These are phyloP conservation scores for Troides oblongomaculatus DNA, from an alignment of 2,888 invertebrate genomes.

Conservation along the genomic window DNA sequence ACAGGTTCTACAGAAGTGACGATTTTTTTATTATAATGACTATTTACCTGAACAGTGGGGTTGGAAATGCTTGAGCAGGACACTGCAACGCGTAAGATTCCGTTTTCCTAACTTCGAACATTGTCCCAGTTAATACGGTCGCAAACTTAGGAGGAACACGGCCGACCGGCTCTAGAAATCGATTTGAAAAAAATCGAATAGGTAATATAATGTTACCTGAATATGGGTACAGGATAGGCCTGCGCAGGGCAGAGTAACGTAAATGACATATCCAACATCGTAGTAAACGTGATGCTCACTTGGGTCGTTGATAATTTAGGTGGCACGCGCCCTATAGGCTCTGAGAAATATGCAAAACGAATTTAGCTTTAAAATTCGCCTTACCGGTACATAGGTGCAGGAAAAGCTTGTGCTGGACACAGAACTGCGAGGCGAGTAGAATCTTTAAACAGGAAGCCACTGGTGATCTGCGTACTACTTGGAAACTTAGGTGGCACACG, in stretches of 20 bases:
- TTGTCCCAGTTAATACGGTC: slow-evolving; percentile 71
- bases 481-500: slow-evolving; percentile 83
- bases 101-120: slow-evolving; percentile 77
- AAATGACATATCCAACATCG: slow-evolving; percentile 66
- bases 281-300: slow-evolving; percentile 81
- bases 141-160: slow-evolving; percentile 80
- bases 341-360: slow-evolving; percentile 50
- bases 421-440: slow-evolving; percentile 79
- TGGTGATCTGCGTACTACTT: slow-evolving; percentile 77
- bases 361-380: slow-evolving; percentile 46
- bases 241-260: slow-evolving; percentile 87
- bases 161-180: slow-evolving; percentile 48
- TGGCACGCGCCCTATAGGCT: slow-evolving; percentile 70
- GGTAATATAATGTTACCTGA: slow-evolving; percentile 59
- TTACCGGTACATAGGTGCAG: slow-evolving; percentile 86
- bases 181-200: slow-evolving; percentile 26
- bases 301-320: slow-evolving; percentile 66
- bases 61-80: slow-evolving; percentile 85
- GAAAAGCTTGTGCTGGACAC: slow-evolving; percentile 86
- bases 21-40: slow-evolving; percentile 29
- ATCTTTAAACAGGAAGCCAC: slow-evolving; percentile 81
- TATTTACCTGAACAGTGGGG: slow-evolving; percentile 77
- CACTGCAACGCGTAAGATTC: slow-evolving; percentile 77
- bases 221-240: slow-evolving; percentile 78
- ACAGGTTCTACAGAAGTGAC: slow-evolving; percentile 81